Evolutionary conservation across 1,140 invertebrate genomes (phyloP).

Genomic region (Apolygus lucorum): DNA sequence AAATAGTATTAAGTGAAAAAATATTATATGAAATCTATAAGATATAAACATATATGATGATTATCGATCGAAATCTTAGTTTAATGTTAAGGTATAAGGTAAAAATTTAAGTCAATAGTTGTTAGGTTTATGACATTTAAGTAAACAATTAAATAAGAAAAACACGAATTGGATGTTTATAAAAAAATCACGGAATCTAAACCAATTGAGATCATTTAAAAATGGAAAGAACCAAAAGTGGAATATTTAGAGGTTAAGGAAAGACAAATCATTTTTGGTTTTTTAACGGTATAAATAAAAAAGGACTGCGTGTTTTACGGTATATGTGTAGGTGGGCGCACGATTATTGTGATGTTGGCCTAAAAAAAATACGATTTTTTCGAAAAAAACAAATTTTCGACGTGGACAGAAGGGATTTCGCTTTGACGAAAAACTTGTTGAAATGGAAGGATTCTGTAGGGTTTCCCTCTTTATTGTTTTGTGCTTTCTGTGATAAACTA

Average conservation of each 20-base stretch:
- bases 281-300: no score
- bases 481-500: no score
- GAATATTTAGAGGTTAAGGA: no score
- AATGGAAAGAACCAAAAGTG: neutral
- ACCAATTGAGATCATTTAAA: neutral
- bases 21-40: conserved; percentile 21
- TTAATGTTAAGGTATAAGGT: conserved; percentile 26
- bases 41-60: conserved; percentile 1
- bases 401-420: no score
- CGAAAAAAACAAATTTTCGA: no score
- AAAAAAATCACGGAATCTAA: no score
- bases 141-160: neutral
- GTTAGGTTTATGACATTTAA: conserved; percentile 16
- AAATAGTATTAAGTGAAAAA: conserved; percentile 24
- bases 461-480: no score
- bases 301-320: no score
- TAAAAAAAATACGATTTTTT: no score
- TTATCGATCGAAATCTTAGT: conserved; percentile 15
- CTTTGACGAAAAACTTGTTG: no score
- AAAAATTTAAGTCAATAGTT: conserved; percentile 27
- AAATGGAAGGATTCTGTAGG: no score
- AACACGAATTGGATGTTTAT: neutral
- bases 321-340: neutral
- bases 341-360: neutral
- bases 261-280: no score